Percentiles rank a stretch among this genome's conserved stretches.
These are phyloP conservation scores for Carassius carassius DNA, from an alignment of 2,113 vertebrate species.

Conservation along the genomic window DNA sequence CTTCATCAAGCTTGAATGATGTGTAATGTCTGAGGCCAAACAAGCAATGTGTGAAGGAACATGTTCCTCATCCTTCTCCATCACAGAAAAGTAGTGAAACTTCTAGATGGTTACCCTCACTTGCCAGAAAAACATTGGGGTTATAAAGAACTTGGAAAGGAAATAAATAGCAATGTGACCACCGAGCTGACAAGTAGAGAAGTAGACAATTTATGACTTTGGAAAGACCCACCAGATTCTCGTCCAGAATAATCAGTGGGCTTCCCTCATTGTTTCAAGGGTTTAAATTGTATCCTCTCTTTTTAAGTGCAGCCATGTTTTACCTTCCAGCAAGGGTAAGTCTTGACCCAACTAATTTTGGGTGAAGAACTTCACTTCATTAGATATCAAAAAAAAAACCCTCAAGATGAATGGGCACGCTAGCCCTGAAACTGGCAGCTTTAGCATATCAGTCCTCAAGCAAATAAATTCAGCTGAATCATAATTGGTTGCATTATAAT, in stretches of 20 bases:
- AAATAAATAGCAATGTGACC: slow-evolving; percentile 50
- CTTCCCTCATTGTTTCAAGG: slow-evolving; percentile 48
- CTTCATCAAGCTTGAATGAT: slow-evolving; percentile 45
- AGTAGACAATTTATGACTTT: slow-evolving; percentile 50
- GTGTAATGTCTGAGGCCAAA: slow-evolving; percentile 28
- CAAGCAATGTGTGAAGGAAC: slow-evolving; percentile 40
- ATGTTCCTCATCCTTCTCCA: slow-evolving; percentile 43
- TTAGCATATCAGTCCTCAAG: slow-evolving; percentile 9
- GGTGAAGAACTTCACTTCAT: slow-evolving; percentile 33
- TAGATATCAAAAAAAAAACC: slow-evolving; percentile 45
- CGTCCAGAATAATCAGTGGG: slow-evolving; percentile 51
- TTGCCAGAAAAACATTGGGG: slow-evolving; percentile 8
- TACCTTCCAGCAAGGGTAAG: slow-evolving; percentile 31
- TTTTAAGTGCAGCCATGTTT: slow-evolving; percentile 36
- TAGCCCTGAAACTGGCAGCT: neutral
- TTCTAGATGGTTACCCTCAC: slow-evolving; percentile 26
- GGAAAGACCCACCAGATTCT: slow-evolving; percentile 14
- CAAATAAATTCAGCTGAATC: slow-evolving; percentile 39
- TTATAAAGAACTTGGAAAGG: slow-evolving; percentile 30
- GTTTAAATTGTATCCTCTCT: slow-evolving; percentile 18
- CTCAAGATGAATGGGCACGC: slow-evolving; percentile 2
- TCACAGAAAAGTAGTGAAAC: slow-evolving; percentile 28
- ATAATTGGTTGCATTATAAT: slow-evolving; percentile 32
- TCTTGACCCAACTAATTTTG: slow-evolving; percentile 34
- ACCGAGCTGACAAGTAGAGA: slow-evolving; percentile 44